Evolutionary conservation across 2,797 vertebrate genomes (phyloP).

Genomic region (Lacerta agilis): DNA sequence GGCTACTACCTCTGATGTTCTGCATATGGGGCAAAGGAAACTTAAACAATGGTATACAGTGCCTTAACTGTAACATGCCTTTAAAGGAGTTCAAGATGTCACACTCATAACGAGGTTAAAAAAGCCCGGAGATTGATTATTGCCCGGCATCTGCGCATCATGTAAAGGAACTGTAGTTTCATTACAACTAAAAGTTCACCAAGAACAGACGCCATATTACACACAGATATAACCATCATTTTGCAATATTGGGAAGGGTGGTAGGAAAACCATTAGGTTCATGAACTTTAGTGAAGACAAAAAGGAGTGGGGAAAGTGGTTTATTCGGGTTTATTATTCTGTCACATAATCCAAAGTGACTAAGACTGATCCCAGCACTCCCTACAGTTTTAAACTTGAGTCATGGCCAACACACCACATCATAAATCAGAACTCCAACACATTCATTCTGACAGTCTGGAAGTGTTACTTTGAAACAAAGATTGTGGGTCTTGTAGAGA

Average conservation of each 20-base stretch:
- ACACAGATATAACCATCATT: background rate
- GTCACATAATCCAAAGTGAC: background rate
- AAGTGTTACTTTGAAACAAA: slow-evolving; percentile 21
- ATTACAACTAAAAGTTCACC: background rate
- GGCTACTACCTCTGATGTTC: background rate
- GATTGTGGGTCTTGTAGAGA: background rate
- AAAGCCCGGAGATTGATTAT: background rate
- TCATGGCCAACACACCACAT: background rate
- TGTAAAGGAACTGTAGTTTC: background rate
- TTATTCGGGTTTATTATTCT: background rate
- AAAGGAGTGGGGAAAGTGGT: background rate
- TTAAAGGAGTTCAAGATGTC: background rate
- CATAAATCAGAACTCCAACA: background rate
- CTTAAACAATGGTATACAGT: background rate
- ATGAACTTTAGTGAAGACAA: background rate
- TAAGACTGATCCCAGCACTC: background rate
- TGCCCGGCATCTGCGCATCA: background rate
- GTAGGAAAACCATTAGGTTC: background rate
- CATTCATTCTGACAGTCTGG: background rate
- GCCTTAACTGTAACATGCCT: background rate
- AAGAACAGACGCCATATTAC: background rate
- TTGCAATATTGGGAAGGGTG: background rate
- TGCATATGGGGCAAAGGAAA: background rate
- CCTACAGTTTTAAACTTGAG: background rate
- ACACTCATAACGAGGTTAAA: background rate